Percentiles rank a stretch among this genome's conserved stretches.
phyloP scores from a whole-genome alignment of 2,797 vertebrate species.

The Tachyglossus aculeatus region DNA sequence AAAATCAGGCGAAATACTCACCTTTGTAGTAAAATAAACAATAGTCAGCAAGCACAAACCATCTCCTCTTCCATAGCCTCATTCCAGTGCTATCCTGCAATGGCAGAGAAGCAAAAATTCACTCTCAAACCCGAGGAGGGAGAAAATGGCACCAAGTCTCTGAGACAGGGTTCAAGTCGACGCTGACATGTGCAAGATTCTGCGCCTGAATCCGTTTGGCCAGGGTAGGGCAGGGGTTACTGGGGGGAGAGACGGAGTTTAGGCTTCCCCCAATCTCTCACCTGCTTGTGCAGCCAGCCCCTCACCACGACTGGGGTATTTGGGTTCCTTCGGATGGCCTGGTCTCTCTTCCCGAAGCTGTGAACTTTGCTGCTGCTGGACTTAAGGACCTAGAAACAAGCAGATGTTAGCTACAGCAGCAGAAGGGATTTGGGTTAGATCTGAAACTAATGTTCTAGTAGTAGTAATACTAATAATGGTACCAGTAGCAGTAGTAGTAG shows the following conservation, averaged over 20 bases:
- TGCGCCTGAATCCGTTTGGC: no score
- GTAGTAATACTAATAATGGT: no score
- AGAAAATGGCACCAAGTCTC: not conserved
- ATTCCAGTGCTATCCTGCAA: slow-evolving; percentile 98
- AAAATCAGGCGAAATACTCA: no score
- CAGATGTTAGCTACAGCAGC: slow-evolving; percentile 8
- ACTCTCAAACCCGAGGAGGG: not conserved
- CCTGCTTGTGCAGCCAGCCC: slow-evolving; percentile 99
- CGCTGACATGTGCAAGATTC: not conserved
- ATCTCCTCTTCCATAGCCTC: slow-evolving; percentile 96
- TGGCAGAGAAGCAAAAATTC: slow-evolving; percentile 1
- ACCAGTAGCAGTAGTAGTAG: no score
- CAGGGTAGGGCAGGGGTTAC: no score
- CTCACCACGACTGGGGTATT: slow-evolving; percentile 93
- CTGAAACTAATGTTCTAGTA: no score
- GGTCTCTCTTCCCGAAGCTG: slow-evolving; percentile 96
- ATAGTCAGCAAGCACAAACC: slow-evolving; percentile 98
- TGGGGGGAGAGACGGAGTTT: no score
- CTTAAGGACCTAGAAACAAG: slow-evolving; percentile 78
- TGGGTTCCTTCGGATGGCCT: slow-evolving; percentile 94
- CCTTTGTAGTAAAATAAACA: slow-evolving; percentile 99
- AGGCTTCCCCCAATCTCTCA: slow-evolving; percentile 44
- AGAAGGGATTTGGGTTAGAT: not conserved
- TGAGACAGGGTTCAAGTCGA: not conserved
- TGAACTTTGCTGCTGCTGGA: slow-evolving; percentile 84